phyloP scores from a whole-genome alignment of 2,888 invertebrate genomes.

The Lasioglossum calceatum region DNA sequence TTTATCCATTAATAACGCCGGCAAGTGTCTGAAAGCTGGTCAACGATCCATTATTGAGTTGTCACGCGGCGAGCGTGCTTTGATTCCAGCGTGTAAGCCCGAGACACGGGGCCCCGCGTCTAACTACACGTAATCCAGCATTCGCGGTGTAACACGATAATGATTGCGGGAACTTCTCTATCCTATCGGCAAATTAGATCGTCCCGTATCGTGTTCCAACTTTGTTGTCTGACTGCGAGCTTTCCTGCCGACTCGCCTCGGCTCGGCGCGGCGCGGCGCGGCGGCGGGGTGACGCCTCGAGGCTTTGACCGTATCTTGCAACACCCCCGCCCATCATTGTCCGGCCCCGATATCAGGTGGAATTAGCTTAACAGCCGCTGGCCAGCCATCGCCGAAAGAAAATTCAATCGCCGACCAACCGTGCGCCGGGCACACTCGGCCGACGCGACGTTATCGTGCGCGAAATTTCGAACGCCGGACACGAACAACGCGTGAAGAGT shows the following conservation, averaged over 20 bases:
- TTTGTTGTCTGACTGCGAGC: constrained; percentile 65
- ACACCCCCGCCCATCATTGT: constrained; percentile 38
- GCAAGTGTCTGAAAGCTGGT: constrained; percentile 45
- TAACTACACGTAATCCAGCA: constrained; percentile 52
- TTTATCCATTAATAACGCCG: constrained; percentile 54
- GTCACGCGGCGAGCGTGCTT: constrained; percentile 35
- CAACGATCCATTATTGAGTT: constrained; percentile 56
- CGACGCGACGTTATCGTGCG: neutral
- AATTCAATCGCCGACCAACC: constrained; percentile 63
- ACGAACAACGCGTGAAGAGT: constrained; percentile 43
- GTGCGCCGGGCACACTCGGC: neutral
- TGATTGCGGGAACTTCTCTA: constrained; percentile 71
- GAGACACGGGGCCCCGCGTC: constrained; percentile 24
- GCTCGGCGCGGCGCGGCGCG: constrained; percentile 17
- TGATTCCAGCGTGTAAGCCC: constrained; percentile 42
- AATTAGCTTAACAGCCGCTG: constrained; percentile 65
- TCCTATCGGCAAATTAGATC: constrained; percentile 74
- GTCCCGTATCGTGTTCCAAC: constrained; percentile 72
- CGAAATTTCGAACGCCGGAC: constrained; percentile 29
- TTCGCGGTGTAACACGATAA: constrained; percentile 72
- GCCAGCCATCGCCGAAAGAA: constrained; percentile 62
- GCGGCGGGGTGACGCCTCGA: constrained; percentile 55
- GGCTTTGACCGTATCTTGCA: constrained; percentile 46
- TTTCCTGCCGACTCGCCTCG: constrained; percentile 33
- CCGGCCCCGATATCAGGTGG: constrained; percentile 29